Evolutionary conservation across 2,113 vertebrate species (phyloP).

Genomic region (Myocastor coypus): DNA sequence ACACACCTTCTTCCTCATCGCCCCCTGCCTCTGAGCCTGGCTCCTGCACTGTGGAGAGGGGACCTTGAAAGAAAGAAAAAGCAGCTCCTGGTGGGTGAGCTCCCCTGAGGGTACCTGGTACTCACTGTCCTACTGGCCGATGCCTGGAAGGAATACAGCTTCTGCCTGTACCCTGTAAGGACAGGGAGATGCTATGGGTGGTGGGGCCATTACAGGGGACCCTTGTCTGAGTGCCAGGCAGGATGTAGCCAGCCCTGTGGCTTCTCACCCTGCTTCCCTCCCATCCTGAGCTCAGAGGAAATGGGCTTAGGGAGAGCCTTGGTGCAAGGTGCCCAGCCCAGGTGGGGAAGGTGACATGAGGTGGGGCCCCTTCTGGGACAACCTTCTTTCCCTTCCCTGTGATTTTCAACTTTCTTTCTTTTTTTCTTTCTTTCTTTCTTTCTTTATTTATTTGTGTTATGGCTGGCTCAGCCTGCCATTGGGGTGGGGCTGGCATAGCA

Average conservation of each 20-base stretch:
- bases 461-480: too few species aligned
- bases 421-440: too few species aligned
- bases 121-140: not conserved
- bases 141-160: not conserved
- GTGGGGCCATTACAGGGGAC: not conserved
- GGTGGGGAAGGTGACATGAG: not conserved
- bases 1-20: not conserved
- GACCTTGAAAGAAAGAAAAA: not conserved
- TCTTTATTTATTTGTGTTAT: too few species aligned
- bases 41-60: not conserved
- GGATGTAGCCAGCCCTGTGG: not conserved
- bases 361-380: not conserved
- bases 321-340: not conserved
- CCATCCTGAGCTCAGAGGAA: not conserved
- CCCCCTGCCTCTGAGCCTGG: not conserved
- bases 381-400: not conserved
- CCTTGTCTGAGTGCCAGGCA: not conserved
- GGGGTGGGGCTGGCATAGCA: too few species aligned
- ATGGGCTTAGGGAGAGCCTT: not conserved
- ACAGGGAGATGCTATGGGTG: not conserved
- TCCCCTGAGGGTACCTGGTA: not conserved
- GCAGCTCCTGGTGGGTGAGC: too few species aligned
- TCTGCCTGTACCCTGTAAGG: not conserved
- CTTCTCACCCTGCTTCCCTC: not conserved
- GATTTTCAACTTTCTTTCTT: too few species aligned